Evolutionary conservation across 2,797 vertebrate genomes (phyloP).

Genomic region (Toxotes lorentzi): DNA sequence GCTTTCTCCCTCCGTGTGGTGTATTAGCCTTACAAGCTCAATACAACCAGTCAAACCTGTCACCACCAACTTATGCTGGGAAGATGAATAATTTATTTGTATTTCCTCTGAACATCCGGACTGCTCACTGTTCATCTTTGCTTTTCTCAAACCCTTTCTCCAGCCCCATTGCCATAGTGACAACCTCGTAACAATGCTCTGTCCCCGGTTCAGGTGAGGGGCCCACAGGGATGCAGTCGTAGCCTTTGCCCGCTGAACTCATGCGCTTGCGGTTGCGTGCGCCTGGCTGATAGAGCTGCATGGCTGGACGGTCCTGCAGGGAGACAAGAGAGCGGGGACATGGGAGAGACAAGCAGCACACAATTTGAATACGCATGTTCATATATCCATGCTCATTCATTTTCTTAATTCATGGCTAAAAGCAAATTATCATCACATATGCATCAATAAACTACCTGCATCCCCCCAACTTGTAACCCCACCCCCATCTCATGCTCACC

Average conservation of each 20-base stretch:
- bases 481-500: slow-evolving; percentile 79
- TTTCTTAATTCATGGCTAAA: neutral
- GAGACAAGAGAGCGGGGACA: slow-evolving; percentile 67
- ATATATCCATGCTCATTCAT: neutral
- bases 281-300: slow-evolving; percentile 96
- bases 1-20: neutral
- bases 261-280: slow-evolving; percentile 88
- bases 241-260: slow-evolving; percentile 87
- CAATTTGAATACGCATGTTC: neutral
- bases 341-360: slow-evolving; percentile 68
- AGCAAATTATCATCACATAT: neutral
- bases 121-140: slow-evolving; percentile 83
- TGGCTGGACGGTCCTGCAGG: slow-evolving; percentile 92
- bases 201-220: slow-evolving; percentile 82
- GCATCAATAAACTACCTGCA: neutral
- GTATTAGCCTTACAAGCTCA: slow-evolving; percentile 20
- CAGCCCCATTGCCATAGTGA: slow-evolving; percentile 79
- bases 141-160: slow-evolving; percentile 90
- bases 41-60: slow-evolving; percentile 5
- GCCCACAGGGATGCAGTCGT: slow-evolving; percentile 81
- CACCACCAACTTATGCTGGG: neutral
- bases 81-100: neutral
- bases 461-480: neutral
- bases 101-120: slow-evolving; percentile 8
- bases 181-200: slow-evolving; percentile 86